Evolutionary conservation across 2,797 vertebrate species (phyloP), one percentile per base, ranked within the genome.

Genomic region (Peromyscus eremicus): DNA sequence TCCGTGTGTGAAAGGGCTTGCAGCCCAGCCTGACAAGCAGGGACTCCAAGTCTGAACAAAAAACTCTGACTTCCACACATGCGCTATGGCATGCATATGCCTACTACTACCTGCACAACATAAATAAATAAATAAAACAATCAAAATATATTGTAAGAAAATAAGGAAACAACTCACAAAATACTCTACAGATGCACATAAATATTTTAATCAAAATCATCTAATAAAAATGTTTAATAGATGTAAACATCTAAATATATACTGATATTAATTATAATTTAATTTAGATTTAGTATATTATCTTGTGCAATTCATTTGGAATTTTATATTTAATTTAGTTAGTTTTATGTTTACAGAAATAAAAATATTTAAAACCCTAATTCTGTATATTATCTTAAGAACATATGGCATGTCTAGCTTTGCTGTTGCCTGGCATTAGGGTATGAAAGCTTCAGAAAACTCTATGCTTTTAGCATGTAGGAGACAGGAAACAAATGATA

Each of bases 281-380:
- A 55, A 89, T 93, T 94, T 87, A 82, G 62, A 83, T 60, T 70
- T 87, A 91, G 64, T 64, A 37, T 23, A 89, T 57, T 80, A 64
- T 52, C 52, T 52, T 52, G 13, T 64, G 16, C 23, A 13, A 70
- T 94, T 91, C 40, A 11, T 83, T 60, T 91, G 19, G n/a, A 89
- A 43, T 6, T n/a, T 66, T 27, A 7, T 60, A 91, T 73, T 81
- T 70, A 62, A n/a, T 70, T 17, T 55, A 55, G 55, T 87, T 71
- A 32, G 23, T 70, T 13, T 86, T 34, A 96, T 64, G 57, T 8
- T 5, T 83, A 81, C 66, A 83, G 25, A 92, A 94, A 93, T 1
- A 89, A 46, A 94, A 86, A 66, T 62, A 73, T 80, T 81, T 94
- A 97, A 91, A 73, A 79, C 23, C 40, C 25, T 57, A 71, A 77